These are phyloP conservation scores for Hippocampus mohnikei DNA, from an alignment of 2,113 vertebrate genomes.

Conservation along the genomic window DNA sequence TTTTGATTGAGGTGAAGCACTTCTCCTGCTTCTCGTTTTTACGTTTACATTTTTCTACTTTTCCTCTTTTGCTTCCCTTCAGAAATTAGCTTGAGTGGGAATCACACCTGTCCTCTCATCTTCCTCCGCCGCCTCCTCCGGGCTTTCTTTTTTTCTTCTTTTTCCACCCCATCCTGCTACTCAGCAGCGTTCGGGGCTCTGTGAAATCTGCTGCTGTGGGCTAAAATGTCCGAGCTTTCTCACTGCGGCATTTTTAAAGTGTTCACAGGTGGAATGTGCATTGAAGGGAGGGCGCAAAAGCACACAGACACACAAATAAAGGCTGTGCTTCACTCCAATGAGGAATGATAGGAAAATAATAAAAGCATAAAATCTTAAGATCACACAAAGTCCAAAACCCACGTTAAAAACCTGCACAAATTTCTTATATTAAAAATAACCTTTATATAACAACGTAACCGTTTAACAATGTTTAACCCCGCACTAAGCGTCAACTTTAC, in stretches of 20 bases:
- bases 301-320: background rate
- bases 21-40: slow-evolving; percentile 10
- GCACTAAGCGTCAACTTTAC: too few species aligned
- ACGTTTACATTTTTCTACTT: slow-evolving; percentile 8
- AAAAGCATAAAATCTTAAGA: too few species aligned
- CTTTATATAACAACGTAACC: too few species aligned
- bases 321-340: background rate
- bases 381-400: background rate
- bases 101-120: slow-evolving; percentile 47
- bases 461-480: too few species aligned
- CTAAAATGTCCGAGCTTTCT: slow-evolving; percentile 17
- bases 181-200: slow-evolving; percentile 1
- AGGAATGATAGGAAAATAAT: too few species aligned
- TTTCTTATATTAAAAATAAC: background rate
- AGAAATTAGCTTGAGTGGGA: slow-evolving; percentile 23
- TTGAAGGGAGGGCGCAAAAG: background rate
- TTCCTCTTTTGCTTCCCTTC: slow-evolving; percentile 15
- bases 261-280: background rate
- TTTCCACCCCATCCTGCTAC: background rate
- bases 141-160: slow-evolving; percentile 2
- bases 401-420: too few species aligned
- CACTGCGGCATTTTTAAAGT: slow-evolving; percentile 5
- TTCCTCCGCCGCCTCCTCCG: slow-evolving; percentile 13
- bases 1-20: slow-evolving; percentile 47
- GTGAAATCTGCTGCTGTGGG: slow-evolving; percentile 8